These are phyloP conservation scores for Leistus spinibarbis DNA, from an alignment of 2,888 invertebrate species.

Conservation along the genomic window DNA sequence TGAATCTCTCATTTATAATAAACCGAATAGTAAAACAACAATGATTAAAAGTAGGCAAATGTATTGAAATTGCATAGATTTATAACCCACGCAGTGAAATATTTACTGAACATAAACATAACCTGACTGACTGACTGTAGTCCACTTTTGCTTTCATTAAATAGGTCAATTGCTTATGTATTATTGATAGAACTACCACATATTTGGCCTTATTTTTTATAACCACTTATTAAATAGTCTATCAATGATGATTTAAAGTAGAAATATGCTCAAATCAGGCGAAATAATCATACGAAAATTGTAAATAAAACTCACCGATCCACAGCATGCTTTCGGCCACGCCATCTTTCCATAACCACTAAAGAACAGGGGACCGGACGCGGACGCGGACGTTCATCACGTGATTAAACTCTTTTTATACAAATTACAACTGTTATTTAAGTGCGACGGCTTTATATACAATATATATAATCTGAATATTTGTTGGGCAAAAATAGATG, in stretches of 20 bases:
- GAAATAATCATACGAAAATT: conserved; percentile 17
- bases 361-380: conserved; percentile 7
- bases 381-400: neutral
- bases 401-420: neutral
- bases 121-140: conserved; percentile 33
- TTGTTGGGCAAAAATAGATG: neutral
- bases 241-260: neutral
- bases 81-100: neutral
- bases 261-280: conserved; percentile 6
- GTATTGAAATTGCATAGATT: neutral
- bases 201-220: neutral
- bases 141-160: conserved; percentile 37
- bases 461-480: no score
- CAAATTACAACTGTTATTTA: neutral
- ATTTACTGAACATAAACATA: conserved; percentile 33
- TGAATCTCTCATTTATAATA: no score
- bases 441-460: neutral
- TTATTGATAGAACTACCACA: conserved; percentile 12
- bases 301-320: conserved; percentile 34
- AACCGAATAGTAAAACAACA: neutral
- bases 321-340: conserved; percentile 34
- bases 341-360: conserved; percentile 38
- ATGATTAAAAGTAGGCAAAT: neutral
- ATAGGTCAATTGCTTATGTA: conserved; percentile 21
- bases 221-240: neutral